Base-by-base conservation (phyloP, 2,888 invertebrate genomes). In the Macaria liturata region DNA sequence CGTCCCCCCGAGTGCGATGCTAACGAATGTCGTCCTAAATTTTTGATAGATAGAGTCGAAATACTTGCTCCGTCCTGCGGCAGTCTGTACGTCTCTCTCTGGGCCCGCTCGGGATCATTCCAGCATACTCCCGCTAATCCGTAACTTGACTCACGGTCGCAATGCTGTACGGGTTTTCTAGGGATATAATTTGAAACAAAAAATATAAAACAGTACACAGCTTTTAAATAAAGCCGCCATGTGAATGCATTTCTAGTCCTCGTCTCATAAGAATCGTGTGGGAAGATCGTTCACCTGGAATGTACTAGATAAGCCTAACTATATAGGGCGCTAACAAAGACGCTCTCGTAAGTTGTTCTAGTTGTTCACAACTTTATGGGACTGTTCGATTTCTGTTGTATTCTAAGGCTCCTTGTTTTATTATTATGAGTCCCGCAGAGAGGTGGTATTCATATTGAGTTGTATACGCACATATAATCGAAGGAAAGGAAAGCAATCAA, bases 1-100 rank as follows among this genome's bases (percentile, higher is more conserved):
- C 84, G 81, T 81, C 77, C 84, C 83, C 84, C 76, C 69, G 83
- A 83, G 85, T 74, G 81, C 76, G 82, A 84, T 86, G 80, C 85
- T 86, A 85, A 86, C 88, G 84, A 90, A 89, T 89, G 84, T 89
- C 84, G 81, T 78, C 81, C 84, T 89, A 89, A 87, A 87, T 88
- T 86, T 89, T 87, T 88, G 78, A 88, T 85, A 77, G 79, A 83
- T 88, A 87, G 81, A 87, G 87, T 87, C 79, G 79, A 84, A 85
- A 86, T 85, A 83, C 77, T 78, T 71, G 67, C 83, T 80, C 73
- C 76, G 70, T 69, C 63, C 71, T 69, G 81, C 78, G 75, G 74
- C 72, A 71, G 76, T 75, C 78, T 81, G 78, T 79, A 80, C 78
- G 72, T 79, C 69, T 74, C 70, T 81, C 75, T 77, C 77, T 70